phyloP scores from a whole-genome alignment of 2,888 invertebrate genomes.

The Caenorhabditis wallacei region DNA sequence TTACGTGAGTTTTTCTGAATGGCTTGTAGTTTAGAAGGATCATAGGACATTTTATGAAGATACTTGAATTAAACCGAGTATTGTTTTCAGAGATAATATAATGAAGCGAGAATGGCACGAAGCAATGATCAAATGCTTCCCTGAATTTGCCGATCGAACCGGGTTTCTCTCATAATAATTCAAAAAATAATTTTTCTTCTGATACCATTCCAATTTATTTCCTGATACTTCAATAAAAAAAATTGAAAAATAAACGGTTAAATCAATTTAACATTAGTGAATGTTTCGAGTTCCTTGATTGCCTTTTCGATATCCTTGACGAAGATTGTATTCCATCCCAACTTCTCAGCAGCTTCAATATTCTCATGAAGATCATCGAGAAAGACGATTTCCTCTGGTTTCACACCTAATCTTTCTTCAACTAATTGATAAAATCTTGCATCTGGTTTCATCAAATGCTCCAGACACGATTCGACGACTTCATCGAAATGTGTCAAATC shows the following conservation, averaged over 20 bases:
- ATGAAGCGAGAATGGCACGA: constrained; percentile 68
- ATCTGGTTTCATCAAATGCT: constrained; percentile 74
- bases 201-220: constrained; percentile 51
- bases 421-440: constrained; percentile 69
- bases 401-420: constrained; percentile 57
- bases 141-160: constrained; percentile 66
- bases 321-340: constrained; percentile 74
- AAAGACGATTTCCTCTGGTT: constrained; percentile 72
- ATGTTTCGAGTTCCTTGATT: constrained; percentile 29
- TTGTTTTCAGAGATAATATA: constrained; percentile 43
- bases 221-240: not conserved
- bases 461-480: constrained; percentile 75
- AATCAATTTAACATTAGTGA: constrained; percentile 44
- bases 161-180: constrained; percentile 53
- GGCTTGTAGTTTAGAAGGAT: too few relatives aligned
- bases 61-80: too few relatives aligned
- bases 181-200: not conserved
- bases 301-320: constrained; percentile 57
- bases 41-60: too few relatives aligned
- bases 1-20: constrained; percentile 39
- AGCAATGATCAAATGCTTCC: constrained; percentile 68
- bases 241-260: constrained; percentile 27
- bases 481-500: constrained; percentile 72
- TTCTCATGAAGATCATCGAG: constrained; percentile 74
- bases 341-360: constrained; percentile 71